phyloP scores from a whole-genome alignment of 1,140 invertebrate genomes.

The Dryas iulia region DNA sequence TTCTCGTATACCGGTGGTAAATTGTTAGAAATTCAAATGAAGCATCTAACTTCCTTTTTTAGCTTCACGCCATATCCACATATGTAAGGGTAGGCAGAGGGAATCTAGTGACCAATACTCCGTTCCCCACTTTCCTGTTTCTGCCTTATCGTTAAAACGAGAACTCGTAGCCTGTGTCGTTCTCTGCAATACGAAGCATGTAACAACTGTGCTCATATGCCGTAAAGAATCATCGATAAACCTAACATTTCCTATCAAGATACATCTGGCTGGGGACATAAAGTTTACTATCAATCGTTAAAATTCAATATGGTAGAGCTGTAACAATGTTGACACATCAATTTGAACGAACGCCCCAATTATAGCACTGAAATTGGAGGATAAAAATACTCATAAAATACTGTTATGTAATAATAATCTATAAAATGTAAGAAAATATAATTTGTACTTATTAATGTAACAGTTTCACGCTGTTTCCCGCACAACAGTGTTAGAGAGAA shows the following conservation, averaged over 20 bases:
- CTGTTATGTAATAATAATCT: not conserved
- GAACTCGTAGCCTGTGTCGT: not conserved
- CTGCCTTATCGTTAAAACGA: not conserved
- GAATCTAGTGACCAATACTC: too few species aligned
- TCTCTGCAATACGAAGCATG: not conserved
- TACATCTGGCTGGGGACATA: not conserved
- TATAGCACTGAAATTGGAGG: not conserved
- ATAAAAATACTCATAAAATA: not conserved
- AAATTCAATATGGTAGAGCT: slow-evolving; percentile 2
- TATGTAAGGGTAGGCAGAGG: too few species aligned
- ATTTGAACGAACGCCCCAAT: not conserved
- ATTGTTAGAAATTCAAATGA: too few species aligned
- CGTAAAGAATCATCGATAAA: not conserved
- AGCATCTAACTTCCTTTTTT: too few species aligned
- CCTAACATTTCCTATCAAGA: slow-evolving; percentile 1
- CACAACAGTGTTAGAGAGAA: too few species aligned
- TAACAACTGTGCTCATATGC: not conserved
- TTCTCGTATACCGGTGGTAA: too few species aligned
- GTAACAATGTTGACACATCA: not conserved
- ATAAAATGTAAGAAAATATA: not conserved
- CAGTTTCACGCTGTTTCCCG: too few species aligned
- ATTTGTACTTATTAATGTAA: too few species aligned
- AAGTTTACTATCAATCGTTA: slow-evolving; percentile 1
- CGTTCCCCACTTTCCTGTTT: too few species aligned
- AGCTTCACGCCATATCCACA: too few species aligned